Conservation (phyloP, 1,140 invertebrate genomes). For the Gryllus bimaculatus region DNA sequence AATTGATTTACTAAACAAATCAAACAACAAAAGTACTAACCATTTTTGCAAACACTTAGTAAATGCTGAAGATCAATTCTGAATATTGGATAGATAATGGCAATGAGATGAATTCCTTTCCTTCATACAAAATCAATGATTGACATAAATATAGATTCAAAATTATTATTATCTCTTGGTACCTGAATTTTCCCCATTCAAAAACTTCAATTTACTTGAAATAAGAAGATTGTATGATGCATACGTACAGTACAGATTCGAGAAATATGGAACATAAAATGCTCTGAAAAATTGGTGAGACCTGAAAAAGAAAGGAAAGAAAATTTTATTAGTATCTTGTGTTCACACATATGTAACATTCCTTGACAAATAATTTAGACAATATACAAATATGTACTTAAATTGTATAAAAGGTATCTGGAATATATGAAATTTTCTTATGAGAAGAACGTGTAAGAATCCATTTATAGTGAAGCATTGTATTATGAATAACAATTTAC, state of each 20-base stretch:
- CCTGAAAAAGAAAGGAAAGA: slow-evolving; percentile 34
- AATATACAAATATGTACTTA: neutral
- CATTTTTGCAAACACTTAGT: no score
- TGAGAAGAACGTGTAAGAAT: no score
- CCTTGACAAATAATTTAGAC: slow-evolving; percentile 9
- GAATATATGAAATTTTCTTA: neutral
- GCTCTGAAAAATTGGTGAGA: slow-evolving; percentile 73
- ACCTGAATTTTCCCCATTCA: slow-evolving; percentile 6
- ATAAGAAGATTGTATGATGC: slow-evolving; percentile 74
- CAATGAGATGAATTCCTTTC: no score
- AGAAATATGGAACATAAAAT: slow-evolving; percentile 81
- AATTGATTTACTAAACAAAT: no score
- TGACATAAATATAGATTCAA: no score
- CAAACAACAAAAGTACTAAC: no score
- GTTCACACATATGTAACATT: neutral
- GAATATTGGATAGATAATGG: no score
- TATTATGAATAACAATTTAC: no score
- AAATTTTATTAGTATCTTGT: slow-evolving; percentile 18
- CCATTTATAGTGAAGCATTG: no score
- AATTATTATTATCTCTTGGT: no score
- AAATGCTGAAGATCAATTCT: no score
- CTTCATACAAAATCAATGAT: no score
- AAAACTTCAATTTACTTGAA: slow-evolving; percentile 34
- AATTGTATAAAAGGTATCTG: neutral
- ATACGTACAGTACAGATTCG: slow-evolving; percentile 58